These are phyloP conservation scores for Caracal caracal DNA, from an alignment of 2,113 vertebrate genomes.

Conservation along the genomic window DNA sequence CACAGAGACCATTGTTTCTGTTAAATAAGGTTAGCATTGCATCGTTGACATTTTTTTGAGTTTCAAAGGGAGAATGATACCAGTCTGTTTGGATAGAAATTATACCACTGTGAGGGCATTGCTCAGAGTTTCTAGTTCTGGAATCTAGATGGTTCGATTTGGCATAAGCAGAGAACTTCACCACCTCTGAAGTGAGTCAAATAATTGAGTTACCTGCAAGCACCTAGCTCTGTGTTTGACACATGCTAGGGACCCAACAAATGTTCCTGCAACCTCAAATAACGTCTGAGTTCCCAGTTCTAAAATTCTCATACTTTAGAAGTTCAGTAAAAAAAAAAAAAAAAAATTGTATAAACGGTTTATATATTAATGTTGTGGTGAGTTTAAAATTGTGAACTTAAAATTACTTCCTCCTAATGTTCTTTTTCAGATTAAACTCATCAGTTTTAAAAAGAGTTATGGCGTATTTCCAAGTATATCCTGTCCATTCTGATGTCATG, in stretches of 20 bases:
- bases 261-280: background rate
- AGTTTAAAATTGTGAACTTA: constrained; percentile 62
- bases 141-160: constrained; percentile 44
- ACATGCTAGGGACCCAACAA: background rate
- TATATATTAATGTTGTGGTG: constrained; percentile 40
- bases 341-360: constrained; percentile 54
- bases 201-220: background rate
- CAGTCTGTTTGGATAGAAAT: constrained; percentile 59
- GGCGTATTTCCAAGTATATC: constrained; percentile 43
- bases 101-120: background rate
- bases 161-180: background rate
- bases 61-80: constrained; percentile 26
- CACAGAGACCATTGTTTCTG: constrained; percentile 40
- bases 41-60: constrained; percentile 62
- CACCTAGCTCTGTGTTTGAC: background rate
- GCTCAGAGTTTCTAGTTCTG: constrained; percentile 45
- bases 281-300: constrained; percentile 1
- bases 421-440: constrained; percentile 58
- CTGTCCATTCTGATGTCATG: constrained; percentile 70
- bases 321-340: background rate
- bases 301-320: constrained; percentile 50
- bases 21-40: constrained; percentile 44
- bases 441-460: background rate
- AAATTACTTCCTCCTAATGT: background rate
- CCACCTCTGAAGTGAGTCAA: background rate